Evolutionary conservation across 2,113 vertebrate genomes (phyloP).

Genomic region (Malurus elegans): DNA sequence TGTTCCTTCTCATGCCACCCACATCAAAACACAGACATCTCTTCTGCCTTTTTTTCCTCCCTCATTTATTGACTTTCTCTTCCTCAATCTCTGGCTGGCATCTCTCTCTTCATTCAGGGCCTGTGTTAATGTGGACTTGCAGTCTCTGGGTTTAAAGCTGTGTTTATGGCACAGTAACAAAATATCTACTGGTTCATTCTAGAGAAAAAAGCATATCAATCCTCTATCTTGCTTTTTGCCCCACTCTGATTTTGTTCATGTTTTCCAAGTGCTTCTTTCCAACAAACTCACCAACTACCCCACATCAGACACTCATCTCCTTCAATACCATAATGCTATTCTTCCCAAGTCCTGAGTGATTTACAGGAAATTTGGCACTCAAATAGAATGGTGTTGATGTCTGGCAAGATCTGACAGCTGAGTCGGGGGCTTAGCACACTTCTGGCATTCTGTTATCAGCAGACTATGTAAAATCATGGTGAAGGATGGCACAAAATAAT

Average conservation of each 20-base stretch:
- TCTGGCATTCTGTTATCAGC: neutral
- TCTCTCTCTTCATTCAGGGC: neutral
- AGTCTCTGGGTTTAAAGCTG: neutral
- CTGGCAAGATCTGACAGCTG: constrained; percentile 2
- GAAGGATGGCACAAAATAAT: neutral
- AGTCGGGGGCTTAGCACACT: neutral
- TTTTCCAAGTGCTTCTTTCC: constrained; percentile 9
- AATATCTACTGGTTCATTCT: neutral
- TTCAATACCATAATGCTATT: neutral
- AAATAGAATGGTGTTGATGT: neutral
- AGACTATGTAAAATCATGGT: neutral
- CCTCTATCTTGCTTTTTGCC: neutral
- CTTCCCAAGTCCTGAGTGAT: constrained; percentile 17
- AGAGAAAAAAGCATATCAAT: neutral
- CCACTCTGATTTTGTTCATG: neutral
- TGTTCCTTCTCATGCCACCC: neutral
- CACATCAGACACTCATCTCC: neutral
- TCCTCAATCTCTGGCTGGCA: constrained; percentile 25
- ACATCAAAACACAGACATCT: neutral
- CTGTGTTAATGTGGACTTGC: neutral
- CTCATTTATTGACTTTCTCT: neutral
- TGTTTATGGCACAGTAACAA: constrained; percentile 16
- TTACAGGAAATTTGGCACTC: constrained; percentile 39
- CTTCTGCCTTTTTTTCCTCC: neutral
- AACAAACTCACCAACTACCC: neutral